Evolutionary conservation across 2,888 invertebrate genomes (phyloP), one percentile per base, ranked within the genome.

Genomic region (Papilio protenor): DNA sequence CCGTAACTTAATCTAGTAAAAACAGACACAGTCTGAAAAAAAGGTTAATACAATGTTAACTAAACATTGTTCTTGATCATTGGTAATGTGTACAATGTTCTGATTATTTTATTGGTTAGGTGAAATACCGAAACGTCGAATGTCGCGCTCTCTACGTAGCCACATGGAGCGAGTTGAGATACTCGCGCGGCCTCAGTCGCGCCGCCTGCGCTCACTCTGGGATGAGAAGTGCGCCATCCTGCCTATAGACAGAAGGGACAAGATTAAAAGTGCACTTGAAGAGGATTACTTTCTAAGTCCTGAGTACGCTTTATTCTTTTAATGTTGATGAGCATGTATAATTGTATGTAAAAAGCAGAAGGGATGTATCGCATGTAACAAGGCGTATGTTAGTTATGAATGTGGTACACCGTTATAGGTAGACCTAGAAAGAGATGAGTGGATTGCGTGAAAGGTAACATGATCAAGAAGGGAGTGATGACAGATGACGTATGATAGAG

Each of bases 261-360:
- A 94, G 81, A 93, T 96, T 78, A 95, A 95, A 83, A 93, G 94
- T 59, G 92, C 94, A 1, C 84, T 96, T 0, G 95, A 96, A 83
- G 95, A 96, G 81, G 94, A 94, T 77, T 94, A 94, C 79, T 95
- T 94, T 79, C 87, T 94, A n/a, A 93, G 91, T 81, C 95, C 95
- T 3, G 94, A 95, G 95, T 95, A 86, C 88, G 75, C 47, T 12
- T 11, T 64, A 47, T 21, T 61, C 1, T 52, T 61, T 64, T 69
- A 33, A 45, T 47, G 1, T 12, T 49, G 12, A 49, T 49, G 6
- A 40, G 40, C 40, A 33, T 33, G 33, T 27, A 27, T 27, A 27
- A 27, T 27, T 27, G 27, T 27, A 27, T 27, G 27, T 27, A 27
- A 27, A 27, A 27, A 27, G 27, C 27, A 27, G 27, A 2, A 27